Base-by-base conservation (phyloP, 2,113 vertebrate genomes). In the Physeter macrocephalus region DNA sequence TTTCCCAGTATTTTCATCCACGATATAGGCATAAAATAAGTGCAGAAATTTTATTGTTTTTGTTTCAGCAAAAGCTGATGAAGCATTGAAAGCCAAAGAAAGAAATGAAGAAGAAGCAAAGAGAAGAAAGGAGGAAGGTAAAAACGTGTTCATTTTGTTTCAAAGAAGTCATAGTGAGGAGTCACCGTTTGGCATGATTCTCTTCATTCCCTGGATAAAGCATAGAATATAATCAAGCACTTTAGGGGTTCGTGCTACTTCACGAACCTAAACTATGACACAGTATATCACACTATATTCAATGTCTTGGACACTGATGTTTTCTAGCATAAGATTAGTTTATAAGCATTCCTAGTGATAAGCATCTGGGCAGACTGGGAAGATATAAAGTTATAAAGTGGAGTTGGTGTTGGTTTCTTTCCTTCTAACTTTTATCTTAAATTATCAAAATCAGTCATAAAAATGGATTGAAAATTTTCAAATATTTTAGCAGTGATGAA, bases 81-180 rank as follows among this genome's bases (percentile, higher is more conserved):
- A 99, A 98, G 99, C 98, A 0, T 90, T 99, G 93, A 99, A 99
- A 98, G 99, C 99, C 92, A 99, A 99, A 98, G 99, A 99, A 97
- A 99, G 99, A 97, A 99, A 99, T 95, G 99, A 99, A 92, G 99
- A 99, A 77, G 99, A 99, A 97, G 99, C 99, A 6, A 99, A 98
- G 95, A 99, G 99, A 98, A 99, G 98, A 93, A 99, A 99, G 96
- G 99, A 99, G 72, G 99, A 99, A 98, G 99, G 99, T 99, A 98
- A 98, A 34, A 23, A 1, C 54, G 18, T 52, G 31, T 81, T 96
- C 20, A 2, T 93, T 88, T 88, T 86, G 29, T 72, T 49, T 62
- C 39, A 31, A 71, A 92, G 61, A 31, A 18, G 39, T 74, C 39
- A 15, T 21, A 52, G 11, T 41, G n/a, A 4, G 27, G 36, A 49